Evolutionary conservation across 1,140 invertebrate species (phyloP), one percentile per base, ranked within the genome.

Genomic region (Medauroidea extradentata): DNA sequence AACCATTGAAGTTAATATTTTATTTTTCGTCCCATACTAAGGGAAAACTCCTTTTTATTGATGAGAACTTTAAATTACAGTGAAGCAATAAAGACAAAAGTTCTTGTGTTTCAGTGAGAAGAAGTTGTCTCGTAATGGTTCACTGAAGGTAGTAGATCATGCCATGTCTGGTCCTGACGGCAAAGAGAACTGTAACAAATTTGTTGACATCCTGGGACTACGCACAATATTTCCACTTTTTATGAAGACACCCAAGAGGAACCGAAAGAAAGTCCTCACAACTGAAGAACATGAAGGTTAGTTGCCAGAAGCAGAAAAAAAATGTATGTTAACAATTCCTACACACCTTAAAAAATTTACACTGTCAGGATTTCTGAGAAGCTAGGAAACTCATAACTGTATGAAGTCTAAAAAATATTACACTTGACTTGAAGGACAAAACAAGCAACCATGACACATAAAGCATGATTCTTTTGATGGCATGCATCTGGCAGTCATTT

Each of bases 221-320:
- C 79, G 96, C 27, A 97, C 94, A 1, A 90, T 99, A 53, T 99
- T 99, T 77, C 96, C 97, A 1, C 76, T 99, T 0, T 99, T 99
- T 71, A 99, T 99, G 96, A 96, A 98, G 79, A 98, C 96, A 0
- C 96, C 96, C 3, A 93, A 89, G 57, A 90, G 89, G 67, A 86
- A 88, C 65, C 82, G 90, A 61, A 90, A 89, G 72, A 88, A 90
- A 67, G 83, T 96, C 29, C 80, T 95, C 14, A 89, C 89, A 8
- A 81, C 90, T 5, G 91, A 96, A 72, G 93, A 97, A 73, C 90
- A 96, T 66, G 95, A 98, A 84, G 90, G 90, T 88, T 73, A 65
- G 48, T 63, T 48, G 52, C 25, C 41, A n/a, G 27, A 46, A 8
- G 8, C 1, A 46, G 18, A 1, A 11, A 11, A 39, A 11, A 11